Percentiles rank a stretch among this genome's conserved stretches.
These are phyloP conservation scores for Pterostichus madidus DNA, from an alignment of 2,888 invertebrate species.

Conservation along the genomic window DNA sequence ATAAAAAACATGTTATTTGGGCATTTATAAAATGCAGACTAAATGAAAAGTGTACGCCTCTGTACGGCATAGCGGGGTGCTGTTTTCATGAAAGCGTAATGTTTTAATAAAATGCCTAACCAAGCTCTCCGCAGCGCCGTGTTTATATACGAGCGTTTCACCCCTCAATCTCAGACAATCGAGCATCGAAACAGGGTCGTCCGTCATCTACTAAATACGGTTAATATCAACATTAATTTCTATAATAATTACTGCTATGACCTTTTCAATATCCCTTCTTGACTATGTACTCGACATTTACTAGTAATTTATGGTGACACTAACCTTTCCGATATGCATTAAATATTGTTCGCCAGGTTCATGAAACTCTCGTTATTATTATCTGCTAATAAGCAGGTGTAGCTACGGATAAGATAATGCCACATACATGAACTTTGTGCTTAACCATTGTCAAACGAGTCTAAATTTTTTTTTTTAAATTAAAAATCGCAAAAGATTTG, in stretches of 20 bases:
- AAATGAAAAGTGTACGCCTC: no score
- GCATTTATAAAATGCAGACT: not conserved
- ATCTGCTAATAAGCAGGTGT: no score
- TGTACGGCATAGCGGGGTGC: slow-evolving; percentile 6
- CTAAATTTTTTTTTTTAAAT: no score
- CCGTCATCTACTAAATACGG: no score
- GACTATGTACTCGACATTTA: not conserved
- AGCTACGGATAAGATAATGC: no score
- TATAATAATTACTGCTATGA: not conserved
- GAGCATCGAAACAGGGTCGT: not conserved
- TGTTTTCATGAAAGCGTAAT: slow-evolving; percentile 63
- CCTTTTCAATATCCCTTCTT: not conserved
- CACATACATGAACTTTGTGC: no score
- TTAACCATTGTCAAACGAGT: no score
- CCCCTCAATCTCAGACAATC: not conserved
- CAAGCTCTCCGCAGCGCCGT: slow-evolving; percentile 26
- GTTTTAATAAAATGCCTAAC: slow-evolving; percentile 65
- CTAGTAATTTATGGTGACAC: not conserved
- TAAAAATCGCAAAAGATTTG: no score
- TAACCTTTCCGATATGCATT: not conserved
- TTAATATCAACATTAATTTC: no score
- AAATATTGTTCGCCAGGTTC: no score
- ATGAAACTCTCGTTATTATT: no score
- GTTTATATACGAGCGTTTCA: slow-evolving; percentile 5
- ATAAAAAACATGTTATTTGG: no score